Evolutionary conservation across 1,140 invertebrate genomes (phyloP).

Genomic region (Heliconius melpomene): DNA sequence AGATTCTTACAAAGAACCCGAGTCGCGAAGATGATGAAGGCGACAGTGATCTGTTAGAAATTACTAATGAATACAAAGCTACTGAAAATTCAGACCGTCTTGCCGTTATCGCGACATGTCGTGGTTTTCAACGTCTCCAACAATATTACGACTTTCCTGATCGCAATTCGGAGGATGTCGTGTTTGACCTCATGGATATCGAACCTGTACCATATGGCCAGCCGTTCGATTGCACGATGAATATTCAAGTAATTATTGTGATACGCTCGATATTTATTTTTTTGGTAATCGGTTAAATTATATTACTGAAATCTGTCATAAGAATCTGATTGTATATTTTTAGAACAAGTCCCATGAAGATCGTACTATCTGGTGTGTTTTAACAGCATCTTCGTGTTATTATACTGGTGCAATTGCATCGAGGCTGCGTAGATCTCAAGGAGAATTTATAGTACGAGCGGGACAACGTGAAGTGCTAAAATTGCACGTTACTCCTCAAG

Average conservation of each 20-base stretch:
- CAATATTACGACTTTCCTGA: constrained; percentile 83
- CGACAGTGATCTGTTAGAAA: constrained; percentile 85
- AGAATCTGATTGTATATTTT: constrained; percentile 17
- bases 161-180: constrained; percentile 83
- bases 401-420: constrained; percentile 87
- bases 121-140: constrained; percentile 82
- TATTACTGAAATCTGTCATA: neutral
- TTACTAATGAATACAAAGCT: constrained; percentile 87
- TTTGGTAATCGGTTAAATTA: neutral
- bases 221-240: constrained; percentile 84
- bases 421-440: constrained; percentile 84
- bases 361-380: constrained; percentile 83
- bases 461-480: constrained; percentile 81
- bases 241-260: constrained; percentile 80
- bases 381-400: constrained; percentile 84
- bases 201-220: constrained; percentile 85
- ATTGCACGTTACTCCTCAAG: constrained; percentile 80
- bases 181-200: constrained; percentile 86
- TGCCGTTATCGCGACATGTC: constrained; percentile 84
- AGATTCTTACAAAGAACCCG: constrained; percentile 87
- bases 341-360: constrained; percentile 85
- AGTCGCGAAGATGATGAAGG: constrained; percentile 83
- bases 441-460: constrained; percentile 82
- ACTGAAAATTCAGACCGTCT: constrained; percentile 85
- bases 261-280: neutral